A percentile compares a stretch with the other conserved stretches of the same genome.
phyloP scores from a whole-genome alignment of 2,888 invertebrate species.

The Crematogaster levior region DNA sequence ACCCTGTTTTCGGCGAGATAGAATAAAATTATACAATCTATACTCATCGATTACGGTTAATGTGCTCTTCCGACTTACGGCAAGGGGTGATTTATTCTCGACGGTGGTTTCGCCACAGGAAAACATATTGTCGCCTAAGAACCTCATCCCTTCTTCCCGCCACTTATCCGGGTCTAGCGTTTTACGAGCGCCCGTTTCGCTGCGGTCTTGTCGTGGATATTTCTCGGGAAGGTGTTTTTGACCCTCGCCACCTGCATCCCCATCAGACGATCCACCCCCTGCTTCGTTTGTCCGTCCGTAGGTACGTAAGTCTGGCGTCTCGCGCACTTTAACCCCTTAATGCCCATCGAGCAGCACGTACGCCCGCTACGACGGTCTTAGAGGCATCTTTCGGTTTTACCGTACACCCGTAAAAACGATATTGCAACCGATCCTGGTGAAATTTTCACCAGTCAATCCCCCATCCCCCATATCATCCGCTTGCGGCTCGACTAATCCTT shows the following conservation, averaged over 20 bases:
- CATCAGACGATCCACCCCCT: constrained; percentile 39
- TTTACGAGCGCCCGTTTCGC: constrained; percentile 58
- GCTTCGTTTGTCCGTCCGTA: constrained; percentile 16
- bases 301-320: constrained; percentile 53
- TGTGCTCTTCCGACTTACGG: constrained; percentile 16
- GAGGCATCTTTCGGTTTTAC: constrained; percentile 80
- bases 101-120: constrained; percentile 17
- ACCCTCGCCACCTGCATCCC: constrained; percentile 56
- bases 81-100: constrained; percentile 30
- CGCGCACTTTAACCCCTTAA: constrained; percentile 72
- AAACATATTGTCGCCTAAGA: constrained; percentile 54
- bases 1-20: neutral
- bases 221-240: constrained; percentile 55
- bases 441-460: constrained; percentile 72
- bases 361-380: constrained; percentile 76
- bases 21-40: constrained; percentile 14
- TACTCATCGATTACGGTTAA: constrained; percentile 33
- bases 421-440: constrained; percentile 75
- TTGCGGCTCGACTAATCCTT: constrained; percentile 69
- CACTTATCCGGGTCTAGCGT: constrained; percentile 46
- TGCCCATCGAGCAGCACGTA: constrained; percentile 76
- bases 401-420: constrained; percentile 80
- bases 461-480: constrained; percentile 20
- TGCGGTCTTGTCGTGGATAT: constrained; percentile 51
- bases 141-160: constrained; percentile 35